These are phyloP conservation scores for Petrolisthes manimaculis DNA, from an alignment of 2,888 invertebrate species.

Conservation along the genomic window DNA sequence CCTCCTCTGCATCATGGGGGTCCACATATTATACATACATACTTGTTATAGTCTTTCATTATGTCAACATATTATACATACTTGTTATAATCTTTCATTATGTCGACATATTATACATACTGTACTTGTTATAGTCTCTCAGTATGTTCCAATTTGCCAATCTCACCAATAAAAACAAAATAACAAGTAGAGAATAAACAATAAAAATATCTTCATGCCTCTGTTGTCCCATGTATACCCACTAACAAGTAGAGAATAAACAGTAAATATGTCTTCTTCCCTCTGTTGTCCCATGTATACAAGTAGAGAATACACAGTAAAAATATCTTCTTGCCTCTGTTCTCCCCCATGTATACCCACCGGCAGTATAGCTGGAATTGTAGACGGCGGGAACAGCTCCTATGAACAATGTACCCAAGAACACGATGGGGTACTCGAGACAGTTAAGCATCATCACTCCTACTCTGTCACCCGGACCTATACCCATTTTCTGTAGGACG, in stretches of 20 bases:
- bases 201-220: too few species aligned
- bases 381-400: constrained; percentile 11
- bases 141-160: too few species aligned
- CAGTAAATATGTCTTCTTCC: background rate
- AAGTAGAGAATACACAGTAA: too few species aligned
- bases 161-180: background rate
- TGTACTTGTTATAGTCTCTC: too few species aligned
- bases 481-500: background rate
- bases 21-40: too few species aligned
- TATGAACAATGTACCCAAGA: constrained; percentile 28
- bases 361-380: constrained; percentile 19
- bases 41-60: too few species aligned
- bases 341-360: too few species aligned
- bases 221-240: background rate
- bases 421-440: constrained; percentile 47
- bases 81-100: too few species aligned
- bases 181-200: background rate
- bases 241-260: background rate
- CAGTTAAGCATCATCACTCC: constrained; percentile 39
- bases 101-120: too few species aligned
- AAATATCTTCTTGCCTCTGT: too few species aligned
- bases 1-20: constrained; percentile 20
- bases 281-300: too few species aligned
- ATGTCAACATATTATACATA: too few species aligned
- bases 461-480: constrained; percentile 17